A percentile compares a stretch with the other conserved stretches of the same genome.
phyloP scores from a whole-genome alignment of 2,797 vertebrate genomes.

The Basileuterus tristriatus region DNA sequence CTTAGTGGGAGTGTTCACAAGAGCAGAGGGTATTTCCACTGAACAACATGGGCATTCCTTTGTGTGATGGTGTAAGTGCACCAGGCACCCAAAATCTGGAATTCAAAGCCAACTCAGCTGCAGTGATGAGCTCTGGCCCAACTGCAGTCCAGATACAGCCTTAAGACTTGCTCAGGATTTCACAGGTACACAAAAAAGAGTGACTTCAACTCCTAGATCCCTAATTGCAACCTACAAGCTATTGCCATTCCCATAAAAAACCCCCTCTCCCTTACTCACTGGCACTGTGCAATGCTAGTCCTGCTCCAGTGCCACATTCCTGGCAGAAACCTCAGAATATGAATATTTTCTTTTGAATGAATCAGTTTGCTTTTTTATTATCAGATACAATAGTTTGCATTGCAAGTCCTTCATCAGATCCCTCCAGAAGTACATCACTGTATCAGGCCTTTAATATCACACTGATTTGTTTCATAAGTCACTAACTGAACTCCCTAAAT shows the following conservation, averaged over 20 bases:
- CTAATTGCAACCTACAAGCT: background rate
- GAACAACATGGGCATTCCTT: background rate
- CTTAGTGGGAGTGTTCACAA: background rate
- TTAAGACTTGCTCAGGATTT: background rate
- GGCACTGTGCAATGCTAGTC: background rate
- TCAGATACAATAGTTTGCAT: background rate
- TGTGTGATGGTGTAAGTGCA: background rate
- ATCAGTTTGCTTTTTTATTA: background rate
- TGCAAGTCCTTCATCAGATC: background rate
- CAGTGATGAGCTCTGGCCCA: background rate
- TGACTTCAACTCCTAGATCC: background rate
- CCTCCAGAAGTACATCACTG: background rate
- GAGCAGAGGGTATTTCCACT: background rate
- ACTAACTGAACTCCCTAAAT: conserved; percentile 48
- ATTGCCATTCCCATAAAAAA: background rate
- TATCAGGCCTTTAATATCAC: conserved; percentile 30
- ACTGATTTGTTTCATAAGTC: conserved; percentile 57
- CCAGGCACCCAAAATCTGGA: background rate
- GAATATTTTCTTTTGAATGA: background rate
- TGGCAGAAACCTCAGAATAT: background rate
- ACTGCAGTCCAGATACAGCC: background rate
- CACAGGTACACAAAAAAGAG: background rate
- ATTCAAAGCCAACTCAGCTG: background rate
- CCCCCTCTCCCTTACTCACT: background rate
- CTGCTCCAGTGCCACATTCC: background rate